These are phyloP conservation scores for Amiota minor DNA, from an alignment of 2,888 invertebrate genomes.

Conservation along the genomic window DNA sequence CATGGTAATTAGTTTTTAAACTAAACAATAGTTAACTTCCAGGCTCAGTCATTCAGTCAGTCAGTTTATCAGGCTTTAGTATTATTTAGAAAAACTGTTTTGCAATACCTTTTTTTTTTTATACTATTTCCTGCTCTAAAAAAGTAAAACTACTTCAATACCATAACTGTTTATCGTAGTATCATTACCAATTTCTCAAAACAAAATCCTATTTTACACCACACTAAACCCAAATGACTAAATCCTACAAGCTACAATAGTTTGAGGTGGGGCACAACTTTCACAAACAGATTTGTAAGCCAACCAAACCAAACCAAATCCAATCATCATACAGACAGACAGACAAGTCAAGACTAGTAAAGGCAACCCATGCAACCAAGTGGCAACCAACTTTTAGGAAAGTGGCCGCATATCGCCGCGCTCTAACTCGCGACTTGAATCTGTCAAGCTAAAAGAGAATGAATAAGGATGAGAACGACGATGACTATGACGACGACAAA, in stretches of 20 bases:
- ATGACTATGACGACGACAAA: too few relatives aligned
- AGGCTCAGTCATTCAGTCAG: too few relatives aligned
- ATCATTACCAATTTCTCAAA: neutral
- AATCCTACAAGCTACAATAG: neutral
- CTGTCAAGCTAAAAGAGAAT: too few relatives aligned
- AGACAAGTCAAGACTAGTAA: neutral
- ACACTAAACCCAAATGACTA: neutral
- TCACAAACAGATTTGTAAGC: conserved; percentile 20
- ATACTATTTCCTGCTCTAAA: neutral
- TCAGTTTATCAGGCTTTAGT: too few relatives aligned
- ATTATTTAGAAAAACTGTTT: neutral
- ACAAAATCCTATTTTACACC: conserved; percentile 13
- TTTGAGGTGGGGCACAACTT: neutral
- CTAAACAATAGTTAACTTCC: too few relatives aligned
- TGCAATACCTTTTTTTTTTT: conserved; percentile 12
- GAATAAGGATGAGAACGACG: too few relatives aligned
- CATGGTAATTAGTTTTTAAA: too few relatives aligned
- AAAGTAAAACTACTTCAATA: neutral
- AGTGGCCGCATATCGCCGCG: too few relatives aligned
- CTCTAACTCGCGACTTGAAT: too few relatives aligned
- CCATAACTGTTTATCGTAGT: neutral
- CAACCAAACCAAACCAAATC: conserved; percentile 15
- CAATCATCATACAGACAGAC: neutral
- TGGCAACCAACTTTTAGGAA: too few relatives aligned
- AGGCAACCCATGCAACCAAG: too few relatives aligned